Evolutionary conservation across 2,113 vertebrate species (phyloP), one percentile per base, ranked within the genome.

Genomic region (Myrmophylax atrothorax): DNA sequence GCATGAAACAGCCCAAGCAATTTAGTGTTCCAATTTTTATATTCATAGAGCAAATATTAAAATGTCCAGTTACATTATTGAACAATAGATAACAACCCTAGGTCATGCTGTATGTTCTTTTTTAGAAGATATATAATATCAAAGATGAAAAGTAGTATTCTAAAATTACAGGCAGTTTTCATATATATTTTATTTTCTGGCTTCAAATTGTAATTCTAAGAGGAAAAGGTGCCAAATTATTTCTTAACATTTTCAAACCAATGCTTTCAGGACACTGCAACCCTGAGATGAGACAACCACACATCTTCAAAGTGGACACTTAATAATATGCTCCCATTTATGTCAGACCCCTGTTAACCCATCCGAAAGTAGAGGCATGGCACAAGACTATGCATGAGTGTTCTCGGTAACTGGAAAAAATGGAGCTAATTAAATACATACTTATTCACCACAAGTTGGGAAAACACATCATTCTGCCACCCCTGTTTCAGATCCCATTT

Each of bases 31-130:
- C 91, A 96, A 92, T 90, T 97, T 94, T 95, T 86, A 55, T 92
- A 96, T 90, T 90, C 90, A 78, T 75, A 69, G 62, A 82, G n/a
- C 90, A 96, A 96, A 95, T 95, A 97, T 94, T 96, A 93, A 76
- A 81, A 73, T 87, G 88, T 25, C 93, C 94, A 38, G 73, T 89
- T 90, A 92, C 88, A 95, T 94, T 96, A 96, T 33, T 94, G 90
- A 72, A 86, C 90, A 92, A 75, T 64, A 94, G 88, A 87, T 94
- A 93, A 89, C 18, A 66, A 70, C 38, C 22, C 64, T 64, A 49
- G 73, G 72, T 86, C 79, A 92, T 0, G 0, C 19, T 60, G 7
- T 75, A 64, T 68, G 47, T 37, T 84, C 85, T 56, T 55, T 87
- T 81, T 18, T 68, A 93, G 53, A 75, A 78, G 66, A 64, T 28